phyloP scores from a whole-genome alignment of 2,797 vertebrate species.

The Rhynchotus rufescens region DNA sequence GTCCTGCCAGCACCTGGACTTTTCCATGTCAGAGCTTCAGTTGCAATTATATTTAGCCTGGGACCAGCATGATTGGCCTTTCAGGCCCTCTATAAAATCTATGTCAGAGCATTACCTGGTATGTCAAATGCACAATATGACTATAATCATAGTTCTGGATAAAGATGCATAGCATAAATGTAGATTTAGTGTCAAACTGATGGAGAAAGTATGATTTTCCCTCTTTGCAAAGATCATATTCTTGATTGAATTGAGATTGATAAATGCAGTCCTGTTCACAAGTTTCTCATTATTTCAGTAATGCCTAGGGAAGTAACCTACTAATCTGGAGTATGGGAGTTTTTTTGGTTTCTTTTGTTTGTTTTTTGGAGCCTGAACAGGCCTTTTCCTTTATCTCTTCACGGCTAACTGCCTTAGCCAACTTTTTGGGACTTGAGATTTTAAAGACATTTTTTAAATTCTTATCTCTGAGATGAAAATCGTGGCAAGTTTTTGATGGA shows the following conservation, averaged over 20 bases:
- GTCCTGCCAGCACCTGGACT: conserved; percentile 86
- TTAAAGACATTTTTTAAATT: background rate
- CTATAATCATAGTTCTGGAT: conserved; percentile 21
- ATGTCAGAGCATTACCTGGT: conserved; percentile 89
- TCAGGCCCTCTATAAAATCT: conserved; percentile 89
- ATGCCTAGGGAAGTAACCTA: background rate
- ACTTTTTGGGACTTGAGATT: background rate
- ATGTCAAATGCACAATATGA: conserved; percentile 80
- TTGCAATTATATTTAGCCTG: conserved; percentile 90
- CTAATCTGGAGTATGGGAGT: background rate
- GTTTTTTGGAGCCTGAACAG: background rate
- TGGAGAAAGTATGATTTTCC: background rate
- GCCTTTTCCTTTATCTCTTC: background rate
- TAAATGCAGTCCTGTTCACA: background rate
- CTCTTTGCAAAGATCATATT: background rate
- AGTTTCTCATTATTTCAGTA: background rate
- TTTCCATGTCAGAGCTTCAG: conserved; percentile 88
- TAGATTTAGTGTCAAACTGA: background rate
- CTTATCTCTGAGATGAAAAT: background rate
- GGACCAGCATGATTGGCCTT: conserved; percentile 91
- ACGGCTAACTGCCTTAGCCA: background rate
- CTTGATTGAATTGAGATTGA: background rate
- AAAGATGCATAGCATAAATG: conserved; percentile 28
- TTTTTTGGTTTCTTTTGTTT: too few species aligned
- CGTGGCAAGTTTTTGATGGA: background rate